Evolutionary conservation across 2,797 vertebrate genomes (phyloP).

Genomic region (Lemur catta): DNA sequence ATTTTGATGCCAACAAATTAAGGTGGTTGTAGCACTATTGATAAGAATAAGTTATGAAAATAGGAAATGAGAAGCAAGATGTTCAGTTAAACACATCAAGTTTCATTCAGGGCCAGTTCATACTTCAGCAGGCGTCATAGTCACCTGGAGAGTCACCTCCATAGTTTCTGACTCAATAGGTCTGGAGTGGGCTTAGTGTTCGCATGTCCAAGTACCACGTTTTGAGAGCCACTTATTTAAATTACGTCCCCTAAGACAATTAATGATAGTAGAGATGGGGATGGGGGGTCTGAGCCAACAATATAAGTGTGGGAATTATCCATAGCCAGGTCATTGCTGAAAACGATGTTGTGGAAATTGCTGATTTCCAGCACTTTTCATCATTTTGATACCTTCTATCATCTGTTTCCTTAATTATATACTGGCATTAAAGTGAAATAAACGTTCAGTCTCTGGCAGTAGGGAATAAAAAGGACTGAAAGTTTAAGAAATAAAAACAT

Average conservation of each 20-base stretch:
- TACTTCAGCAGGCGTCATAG: background rate
- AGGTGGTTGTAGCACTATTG: background rate
- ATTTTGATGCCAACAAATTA: background rate
- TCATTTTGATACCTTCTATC: background rate
- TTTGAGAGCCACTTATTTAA: slow-evolving; percentile 26
- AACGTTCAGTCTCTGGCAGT: background rate
- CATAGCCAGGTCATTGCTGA: background rate
- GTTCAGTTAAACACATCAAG: background rate
- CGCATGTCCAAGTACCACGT: background rate
- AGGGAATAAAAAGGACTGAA: background rate
- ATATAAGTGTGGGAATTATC: background rate
- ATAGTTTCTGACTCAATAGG: background rate
- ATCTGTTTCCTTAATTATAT: slow-evolving; percentile 35
- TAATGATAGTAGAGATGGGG: background rate
- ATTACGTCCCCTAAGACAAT: background rate
- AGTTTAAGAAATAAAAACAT: slow-evolving; percentile 43
- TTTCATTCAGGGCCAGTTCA: background rate
- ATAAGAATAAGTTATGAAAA: background rate
- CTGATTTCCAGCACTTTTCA: slow-evolving; percentile 4
- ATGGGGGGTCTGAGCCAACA: background rate
- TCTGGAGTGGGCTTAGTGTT: background rate
- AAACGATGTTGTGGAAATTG: slow-evolving; percentile 4
- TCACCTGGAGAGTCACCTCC: background rate
- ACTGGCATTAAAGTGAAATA: slow-evolving; percentile 40
- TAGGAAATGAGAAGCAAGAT: background rate